phyloP scores from a whole-genome alignment of 2,797 vertebrate genomes.

The Alca torda region DNA sequence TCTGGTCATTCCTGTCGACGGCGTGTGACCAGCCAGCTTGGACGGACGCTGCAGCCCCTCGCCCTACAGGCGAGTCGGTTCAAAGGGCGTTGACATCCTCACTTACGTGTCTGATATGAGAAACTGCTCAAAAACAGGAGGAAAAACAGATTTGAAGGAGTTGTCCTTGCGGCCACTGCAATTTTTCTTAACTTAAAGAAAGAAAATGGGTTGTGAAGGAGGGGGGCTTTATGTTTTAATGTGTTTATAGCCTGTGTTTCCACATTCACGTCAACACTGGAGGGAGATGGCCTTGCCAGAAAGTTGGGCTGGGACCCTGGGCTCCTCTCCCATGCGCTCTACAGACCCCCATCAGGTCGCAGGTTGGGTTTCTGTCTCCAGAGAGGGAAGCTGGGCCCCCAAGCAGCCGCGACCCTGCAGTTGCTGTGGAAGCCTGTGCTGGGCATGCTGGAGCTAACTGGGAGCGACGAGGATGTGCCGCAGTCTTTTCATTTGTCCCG shows the following conservation, averaged over 20 bases:
- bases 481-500: not conserved
- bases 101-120: fast-evolving
- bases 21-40: not conserved
- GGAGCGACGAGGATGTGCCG: fast-evolving
- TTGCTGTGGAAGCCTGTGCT: not conserved
- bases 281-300: not conserved
- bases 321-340: not conserved
- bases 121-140: not conserved
- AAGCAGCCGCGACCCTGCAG: fast-evolving
- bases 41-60: not conserved
- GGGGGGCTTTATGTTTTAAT: not conserved
- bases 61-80: not conserved
- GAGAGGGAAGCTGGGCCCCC: not conserved
- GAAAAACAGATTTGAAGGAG: not conserved
- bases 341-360: fast-evolving
- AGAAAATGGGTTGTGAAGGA: not conserved
- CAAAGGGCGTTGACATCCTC: not conserved
- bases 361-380: not conserved
- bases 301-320: not conserved
- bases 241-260: not conserved
- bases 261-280: fast-evolving
- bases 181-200: not conserved
- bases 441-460: not conserved
- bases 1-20: not conserved
- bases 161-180: not conserved